phyloP scores from a whole-genome alignment of 2,113 vertebrate genomes.

The Sander lucioperca region DNA sequence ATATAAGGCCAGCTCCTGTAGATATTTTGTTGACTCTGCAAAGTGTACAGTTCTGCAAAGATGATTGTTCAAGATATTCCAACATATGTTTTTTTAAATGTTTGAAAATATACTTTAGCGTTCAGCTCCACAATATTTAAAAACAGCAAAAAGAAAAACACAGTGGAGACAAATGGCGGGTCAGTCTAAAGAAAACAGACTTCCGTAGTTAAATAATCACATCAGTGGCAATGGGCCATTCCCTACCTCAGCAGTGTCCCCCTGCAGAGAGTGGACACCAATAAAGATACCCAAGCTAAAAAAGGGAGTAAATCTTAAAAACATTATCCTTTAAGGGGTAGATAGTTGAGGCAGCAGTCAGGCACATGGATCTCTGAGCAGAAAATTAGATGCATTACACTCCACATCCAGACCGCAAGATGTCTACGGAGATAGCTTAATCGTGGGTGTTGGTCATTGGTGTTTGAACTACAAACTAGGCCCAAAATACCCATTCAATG shows the following conservation, averaged over 20 bases:
- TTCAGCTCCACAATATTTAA: background rate
- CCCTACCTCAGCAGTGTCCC: background rate
- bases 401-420: slow-evolving; percentile 15
- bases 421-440: background rate
- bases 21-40: background rate
- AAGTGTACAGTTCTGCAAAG: background rate
- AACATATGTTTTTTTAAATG: background rate
- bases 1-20: background rate
- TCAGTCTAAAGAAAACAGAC: background rate
- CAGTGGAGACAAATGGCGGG: background rate
- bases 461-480: slow-evolving; percentile 18
- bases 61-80: background rate
- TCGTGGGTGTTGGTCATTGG: background rate
- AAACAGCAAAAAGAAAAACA: background rate
- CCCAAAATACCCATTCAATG: slow-evolving; percentile 12
- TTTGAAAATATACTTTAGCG: background rate
- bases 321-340: slow-evolving; percentile 22
- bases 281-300: slow-evolving; percentile 11
- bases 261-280: slow-evolving; percentile 4
- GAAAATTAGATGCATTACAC: slow-evolving; percentile 2
- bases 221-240: slow-evolving; percentile 1
- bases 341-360: background rate
- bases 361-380: background rate
- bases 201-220: background rate
- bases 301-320: slow-evolving; percentile 30